Base-by-base conservation (phyloP, 2,888 invertebrate species). In the Torymus aiolomorphi region DNA sequence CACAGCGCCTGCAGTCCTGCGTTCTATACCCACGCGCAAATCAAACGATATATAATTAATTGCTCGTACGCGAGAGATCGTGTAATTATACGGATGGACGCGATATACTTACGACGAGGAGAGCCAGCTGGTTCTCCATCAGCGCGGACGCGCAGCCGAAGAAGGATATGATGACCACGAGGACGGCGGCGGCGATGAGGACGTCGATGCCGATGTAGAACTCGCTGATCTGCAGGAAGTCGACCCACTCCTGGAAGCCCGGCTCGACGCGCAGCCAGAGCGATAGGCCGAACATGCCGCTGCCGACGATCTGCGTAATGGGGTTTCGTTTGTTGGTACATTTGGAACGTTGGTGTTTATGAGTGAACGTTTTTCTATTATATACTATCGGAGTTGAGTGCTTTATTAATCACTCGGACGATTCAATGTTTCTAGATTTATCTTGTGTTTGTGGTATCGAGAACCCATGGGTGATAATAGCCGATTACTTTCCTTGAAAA, bases 181-280 rank as follows among this genome's bases (percentile, higher is more conserved):
- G 90, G 18, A 95, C 91, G 0, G 96, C 93, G 0, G 93, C 92
- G 69, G 94, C 92, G 77, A 97, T 94, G 82, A 97, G 92, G 81
- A 97, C 93, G 89, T 97, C 97, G 84, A 96, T 92, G 1, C 97
- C 97, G 81, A 94, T 95, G 92, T 96, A 97, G 90, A 96, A 96
- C 80, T 94, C 92, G 83, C 94, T 91, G 63, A 97, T 94, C 79
- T 95, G 92, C 81, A 97, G 90, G 80, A 95, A 94, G 66, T 92
- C 92, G 84, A 97, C 93, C 95, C 96, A 97, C 86, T 96, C 95
- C 31, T 82, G 80, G 10, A 82, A 82, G 1, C 80, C 80, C 1
- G 82, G 73, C 57, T 82, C 82, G 8, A 73, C 51, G 10, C 75
- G 52, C 13, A 82, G 67, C 82, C 82, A 82, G 5, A 79, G n/a